phyloP scores from a whole-genome alignment of 2,797 vertebrate species.

The Telmatherina bonti region DNA sequence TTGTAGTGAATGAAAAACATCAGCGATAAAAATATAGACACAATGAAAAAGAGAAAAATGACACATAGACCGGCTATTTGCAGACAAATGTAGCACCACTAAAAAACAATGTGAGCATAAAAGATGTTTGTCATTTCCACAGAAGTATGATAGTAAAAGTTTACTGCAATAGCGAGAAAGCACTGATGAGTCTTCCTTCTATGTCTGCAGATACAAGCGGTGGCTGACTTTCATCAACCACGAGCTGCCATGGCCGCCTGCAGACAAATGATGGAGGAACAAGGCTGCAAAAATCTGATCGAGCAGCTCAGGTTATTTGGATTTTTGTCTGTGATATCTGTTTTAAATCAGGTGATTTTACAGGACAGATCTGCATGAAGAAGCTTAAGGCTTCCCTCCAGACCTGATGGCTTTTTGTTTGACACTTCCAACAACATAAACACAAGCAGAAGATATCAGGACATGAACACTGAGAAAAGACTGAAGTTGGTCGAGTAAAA shows the following conservation, averaged over 20 bases:
- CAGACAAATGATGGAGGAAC: constrained; percentile 7
- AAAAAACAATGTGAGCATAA: constrained; percentile 3
- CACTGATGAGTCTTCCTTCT: constrained; percentile 5
- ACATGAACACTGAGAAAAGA: too few relatives aligned
- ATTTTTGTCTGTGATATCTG: too few relatives aligned
- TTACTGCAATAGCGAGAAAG: not conserved
- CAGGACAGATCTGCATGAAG: not conserved
- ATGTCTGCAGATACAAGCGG: constrained; percentile 32
- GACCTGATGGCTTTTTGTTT: too few relatives aligned
- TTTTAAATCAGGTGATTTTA: not conserved
- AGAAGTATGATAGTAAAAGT: constrained; percentile 23
- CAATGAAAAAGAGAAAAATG: not conserved
- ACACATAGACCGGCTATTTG: constrained; percentile 2
- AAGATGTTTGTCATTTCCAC: constrained; percentile 1
- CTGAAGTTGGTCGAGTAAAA: too few relatives aligned
- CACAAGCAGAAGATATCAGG: too few relatives aligned
- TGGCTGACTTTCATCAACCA: constrained; percentile 2
- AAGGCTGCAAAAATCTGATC: not conserved
- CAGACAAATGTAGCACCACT: constrained; percentile 5
- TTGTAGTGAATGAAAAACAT: too few relatives aligned
- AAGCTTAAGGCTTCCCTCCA: not conserved
- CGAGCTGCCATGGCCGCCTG: not conserved
- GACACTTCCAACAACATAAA: too few relatives aligned
- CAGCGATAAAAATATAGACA: not conserved
- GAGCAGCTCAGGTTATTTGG: not conserved